Conservation (phyloP, 2,888 invertebrate species). For the Lepetodrilus schrolli region DNA sequence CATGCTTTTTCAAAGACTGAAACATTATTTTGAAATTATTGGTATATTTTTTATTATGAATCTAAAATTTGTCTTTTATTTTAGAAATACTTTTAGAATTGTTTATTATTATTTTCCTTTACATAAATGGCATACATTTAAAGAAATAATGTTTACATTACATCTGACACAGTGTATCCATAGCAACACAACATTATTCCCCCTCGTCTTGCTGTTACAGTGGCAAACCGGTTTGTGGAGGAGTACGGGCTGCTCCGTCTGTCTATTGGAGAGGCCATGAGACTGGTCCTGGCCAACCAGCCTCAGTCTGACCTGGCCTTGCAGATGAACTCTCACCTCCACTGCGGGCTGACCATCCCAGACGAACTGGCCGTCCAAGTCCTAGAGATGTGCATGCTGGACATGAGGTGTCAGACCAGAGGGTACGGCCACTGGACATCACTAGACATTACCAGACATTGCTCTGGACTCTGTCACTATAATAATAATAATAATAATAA, state of each 20-base stretch:
- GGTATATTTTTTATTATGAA: too few relatives aligned
- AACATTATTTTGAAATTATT: too few relatives aligned
- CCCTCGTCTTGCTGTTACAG: too few relatives aligned
- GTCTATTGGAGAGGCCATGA: conserved; percentile 74
- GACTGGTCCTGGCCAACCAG: conserved; percentile 67
- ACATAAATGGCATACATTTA: too few relatives aligned
- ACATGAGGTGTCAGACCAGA: conserved; percentile 73
- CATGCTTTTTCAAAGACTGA: too few relatives aligned
- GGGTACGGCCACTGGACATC: conserved; percentile 61
- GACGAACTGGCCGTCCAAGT: conserved; percentile 74
- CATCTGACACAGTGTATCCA: too few relatives aligned
- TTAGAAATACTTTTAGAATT: too few relatives aligned
- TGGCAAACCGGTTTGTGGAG: conserved; percentile 73
- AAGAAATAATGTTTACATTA: too few relatives aligned
- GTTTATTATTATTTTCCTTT: too few relatives aligned
- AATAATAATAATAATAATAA: too few relatives aligned
- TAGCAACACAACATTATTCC: too few relatives aligned
- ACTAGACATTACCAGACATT: background rate
- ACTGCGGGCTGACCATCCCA: conserved; percentile 69
- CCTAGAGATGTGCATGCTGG: conserved; percentile 71
- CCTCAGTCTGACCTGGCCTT: conserved; percentile 67
- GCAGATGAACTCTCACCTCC: conserved; percentile 64
- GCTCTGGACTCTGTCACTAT: background rate
- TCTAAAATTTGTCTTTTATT: too few relatives aligned
- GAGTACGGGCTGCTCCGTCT: conserved; percentile 73